Evolutionary conservation across 2,888 invertebrate species (phyloP).

Genomic region (Tineola bisselliella): DNA sequence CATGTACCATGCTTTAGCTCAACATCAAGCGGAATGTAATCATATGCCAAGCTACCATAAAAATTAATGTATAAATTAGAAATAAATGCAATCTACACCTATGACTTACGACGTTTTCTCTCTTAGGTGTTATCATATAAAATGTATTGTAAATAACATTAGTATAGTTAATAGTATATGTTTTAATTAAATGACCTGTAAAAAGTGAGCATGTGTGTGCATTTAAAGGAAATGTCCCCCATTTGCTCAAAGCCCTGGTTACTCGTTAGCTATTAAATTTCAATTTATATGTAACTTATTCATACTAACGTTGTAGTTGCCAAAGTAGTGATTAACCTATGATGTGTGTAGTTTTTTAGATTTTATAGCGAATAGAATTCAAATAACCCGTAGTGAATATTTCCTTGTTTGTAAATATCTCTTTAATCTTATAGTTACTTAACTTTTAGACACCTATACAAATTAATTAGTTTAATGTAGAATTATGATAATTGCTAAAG

Average conservation of each 20-base stretch:
- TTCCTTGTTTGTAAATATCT: neutral
- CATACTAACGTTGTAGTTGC: neutral
- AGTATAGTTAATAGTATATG: neutral
- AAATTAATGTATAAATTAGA: no score
- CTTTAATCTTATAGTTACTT: neutral
- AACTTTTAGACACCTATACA: neutral
- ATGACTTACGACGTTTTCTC: neutral
- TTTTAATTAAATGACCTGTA: constrained; percentile 15
- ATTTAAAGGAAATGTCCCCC: constrained; percentile 21
- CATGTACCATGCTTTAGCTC: no score
- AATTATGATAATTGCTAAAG: constrained; percentile 47
- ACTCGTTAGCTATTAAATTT: neutral
- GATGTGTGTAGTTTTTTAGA: neutral
- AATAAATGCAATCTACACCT: no score
- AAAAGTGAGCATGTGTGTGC: constrained; percentile 6
- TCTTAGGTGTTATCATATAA: neutral
- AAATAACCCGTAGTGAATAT: no score
- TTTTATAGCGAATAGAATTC: neutral
- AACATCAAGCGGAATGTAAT: no score
- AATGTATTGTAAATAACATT: neutral
- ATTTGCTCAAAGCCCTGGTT: constrained; percentile 45
- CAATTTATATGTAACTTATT: neutral
- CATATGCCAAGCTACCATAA: no score
- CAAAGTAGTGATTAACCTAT: neutral
- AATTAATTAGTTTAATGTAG: neutral